Base-by-base conservation (phyloP, 2,113 vertebrate species). In the Nestor notabilis region DNA sequence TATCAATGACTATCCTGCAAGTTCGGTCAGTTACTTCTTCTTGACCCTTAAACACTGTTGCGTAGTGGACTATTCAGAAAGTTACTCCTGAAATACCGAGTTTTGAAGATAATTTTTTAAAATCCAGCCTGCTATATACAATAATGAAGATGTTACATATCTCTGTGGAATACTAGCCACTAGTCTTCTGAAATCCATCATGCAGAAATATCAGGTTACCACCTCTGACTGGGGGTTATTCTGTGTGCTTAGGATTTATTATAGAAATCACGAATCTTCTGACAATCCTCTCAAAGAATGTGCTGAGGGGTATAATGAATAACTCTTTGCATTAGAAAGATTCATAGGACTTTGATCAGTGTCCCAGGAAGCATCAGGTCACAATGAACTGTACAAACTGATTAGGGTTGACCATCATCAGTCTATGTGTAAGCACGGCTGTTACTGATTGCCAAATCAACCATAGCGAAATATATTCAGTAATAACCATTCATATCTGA, bases 301-400 rank as follows among this genome's bases (percentile, higher is more conserved):
- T 91, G 74, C 92, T 92, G 90, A 95, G 89, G 93, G 95, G 84
- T 89, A 87, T 96, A 97, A 97, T 96, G 93, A 98, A 82, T 95
- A 97, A 96, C 95, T 96, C 89, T 80, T 84, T 8, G 68, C 92
- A 95, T 96, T 96, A 97, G 87, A 98, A 93, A 72, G 78, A 97
- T 88, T 95, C 77, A 87, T 28, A 39, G 66, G 94, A 97, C 97
- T 98, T 97, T 97, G 97, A 97, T 98, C 97, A 94, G 50, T 94
- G 92, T 96, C 89, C 95, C 81, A 37, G 89, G 89, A 97, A 97
- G 82, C 92, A 95, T 80, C 24, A 49, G 97, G 97, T 97, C 97
- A 97, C 90, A 82, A 82, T 83, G 92, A 97, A 95, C 97, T 89
- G 90, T 95, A 96, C 91, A 97, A 97, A 90, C 81, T 93, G 92